Evolutionary conservation across 1,140 invertebrate genomes (phyloP).

Genomic region (Mylabris phalerata): DNA sequence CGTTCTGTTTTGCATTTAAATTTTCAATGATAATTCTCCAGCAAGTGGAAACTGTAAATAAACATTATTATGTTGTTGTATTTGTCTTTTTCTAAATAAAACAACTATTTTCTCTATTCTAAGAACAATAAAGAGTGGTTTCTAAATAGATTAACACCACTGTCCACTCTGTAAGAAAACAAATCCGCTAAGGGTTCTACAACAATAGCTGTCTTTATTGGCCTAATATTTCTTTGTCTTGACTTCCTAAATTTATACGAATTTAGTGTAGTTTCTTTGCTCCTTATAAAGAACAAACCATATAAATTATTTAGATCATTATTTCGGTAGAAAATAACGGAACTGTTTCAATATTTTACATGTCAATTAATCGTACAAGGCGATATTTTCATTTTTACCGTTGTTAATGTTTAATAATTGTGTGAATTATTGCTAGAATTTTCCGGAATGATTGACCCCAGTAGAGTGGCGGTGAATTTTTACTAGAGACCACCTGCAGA

Average conservation of each 20-base stretch:
- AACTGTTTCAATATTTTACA: too few species aligned
- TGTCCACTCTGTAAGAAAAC: conserved; percentile 14
- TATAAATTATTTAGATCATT: conserved; percentile 2
- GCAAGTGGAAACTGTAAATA: too few species aligned
- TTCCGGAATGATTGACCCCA: conserved; percentile 12
- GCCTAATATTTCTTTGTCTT: conserved; percentile 15
- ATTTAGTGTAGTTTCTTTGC: conserved; percentile 9
- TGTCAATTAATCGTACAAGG: too few species aligned
- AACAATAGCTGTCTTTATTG: conserved; percentile 15
- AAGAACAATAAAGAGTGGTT: neutral
- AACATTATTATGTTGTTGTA: too few species aligned
- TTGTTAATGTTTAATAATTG: too few species aligned
- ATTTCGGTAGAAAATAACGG: neutral
- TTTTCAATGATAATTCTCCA: too few species aligned
- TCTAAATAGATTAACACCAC: conserved; percentile 14
- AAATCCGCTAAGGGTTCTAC: conserved; percentile 8
- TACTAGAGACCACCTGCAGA: conserved; percentile 9
- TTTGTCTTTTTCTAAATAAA: too few species aligned
- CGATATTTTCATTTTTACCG: too few species aligned
- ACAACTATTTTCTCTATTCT: too few species aligned
- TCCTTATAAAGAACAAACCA: conserved; percentile 5
- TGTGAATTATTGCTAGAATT: neutral
- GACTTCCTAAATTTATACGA: conserved; percentile 13
- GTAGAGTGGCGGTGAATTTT: conserved; percentile 11
- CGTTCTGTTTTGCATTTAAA: too few species aligned